phyloP scores from a whole-genome alignment of 2,888 invertebrate genomes.

The Scaptomyza caliginosa region DNA sequence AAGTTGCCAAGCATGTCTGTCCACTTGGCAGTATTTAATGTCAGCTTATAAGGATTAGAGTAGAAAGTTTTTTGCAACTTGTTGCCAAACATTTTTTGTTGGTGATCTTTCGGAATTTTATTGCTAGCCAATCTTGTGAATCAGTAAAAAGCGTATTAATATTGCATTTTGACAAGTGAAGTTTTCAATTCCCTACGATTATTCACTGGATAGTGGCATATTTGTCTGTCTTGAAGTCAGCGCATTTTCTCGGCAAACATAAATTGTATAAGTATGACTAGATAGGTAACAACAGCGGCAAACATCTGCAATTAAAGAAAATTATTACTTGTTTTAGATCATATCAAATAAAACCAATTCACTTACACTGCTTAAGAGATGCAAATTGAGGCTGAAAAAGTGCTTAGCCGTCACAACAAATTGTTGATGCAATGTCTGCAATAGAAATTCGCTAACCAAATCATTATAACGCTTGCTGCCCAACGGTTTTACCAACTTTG shows the following conservation, averaged over 20 bases:
- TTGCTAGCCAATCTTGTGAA: background rate
- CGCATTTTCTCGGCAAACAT: conserved; percentile 68
- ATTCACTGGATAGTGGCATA: background rate
- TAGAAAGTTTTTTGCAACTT: background rate
- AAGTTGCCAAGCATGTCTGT: conserved; percentile 1
- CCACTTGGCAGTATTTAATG: background rate
- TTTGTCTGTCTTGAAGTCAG: background rate
- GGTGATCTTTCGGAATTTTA: background rate
- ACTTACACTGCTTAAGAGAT: conserved; percentile 81
- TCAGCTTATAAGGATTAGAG: background rate
- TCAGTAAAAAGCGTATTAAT: background rate
- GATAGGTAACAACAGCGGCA: conserved; percentile 81
- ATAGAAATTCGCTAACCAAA: conserved; percentile 81
- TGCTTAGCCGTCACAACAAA: conserved; percentile 82
- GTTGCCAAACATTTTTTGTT: background rate
- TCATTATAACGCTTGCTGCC: conserved; percentile 81
- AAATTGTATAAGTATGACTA: conserved; percentile 83
- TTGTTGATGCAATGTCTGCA: conserved; percentile 82
- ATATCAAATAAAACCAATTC: background rate
- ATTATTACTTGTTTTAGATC: background rate
- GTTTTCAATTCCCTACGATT: background rate
- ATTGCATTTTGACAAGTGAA: background rate
- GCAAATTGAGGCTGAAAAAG: conserved; percentile 82
- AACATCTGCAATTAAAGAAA: conserved; percentile 68
- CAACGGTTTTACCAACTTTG: conserved; percentile 80